A percentile compares a stretch with the other conserved stretches of the same genome.
These are phyloP conservation scores for Nezara viridula DNA, from an alignment of 2,888 invertebrate species.

Conservation along the genomic window DNA sequence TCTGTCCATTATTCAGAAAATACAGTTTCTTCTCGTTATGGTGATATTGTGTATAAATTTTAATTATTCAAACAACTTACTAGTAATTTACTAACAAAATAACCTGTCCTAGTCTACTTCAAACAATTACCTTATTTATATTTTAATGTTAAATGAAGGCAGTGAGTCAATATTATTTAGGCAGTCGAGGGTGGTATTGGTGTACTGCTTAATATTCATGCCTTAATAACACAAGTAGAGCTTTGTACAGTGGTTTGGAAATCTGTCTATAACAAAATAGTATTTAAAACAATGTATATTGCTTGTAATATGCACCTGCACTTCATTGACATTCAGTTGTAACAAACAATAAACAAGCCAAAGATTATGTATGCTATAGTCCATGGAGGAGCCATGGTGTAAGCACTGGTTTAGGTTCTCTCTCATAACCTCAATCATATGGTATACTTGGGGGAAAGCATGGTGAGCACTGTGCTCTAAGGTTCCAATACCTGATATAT, in stretches of 20 bases:
- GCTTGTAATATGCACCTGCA: conserved; percentile 41
- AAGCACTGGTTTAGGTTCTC: not conserved
- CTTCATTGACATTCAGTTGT: not conserved
- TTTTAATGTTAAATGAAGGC: conserved; percentile 27
- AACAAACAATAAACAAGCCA: not conserved
- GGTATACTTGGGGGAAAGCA: not conserved
- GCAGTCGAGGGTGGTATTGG: conserved; percentile 24
- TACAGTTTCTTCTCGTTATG: too few relatives aligned
- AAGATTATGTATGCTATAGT: not conserved
- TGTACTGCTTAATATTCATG: not conserved
- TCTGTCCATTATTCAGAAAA: too few relatives aligned
- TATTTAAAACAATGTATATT: not conserved
- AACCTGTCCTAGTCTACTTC: not conserved
- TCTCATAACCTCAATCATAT: not conserved
- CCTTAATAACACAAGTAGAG: not conserved
- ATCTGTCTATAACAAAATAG: not conserved
- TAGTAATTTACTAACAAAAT: conserved; percentile 5
- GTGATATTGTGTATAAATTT: not conserved
- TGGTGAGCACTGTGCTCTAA: not conserved
- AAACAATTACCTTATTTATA: not conserved
- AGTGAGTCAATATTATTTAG: conserved; percentile 31
- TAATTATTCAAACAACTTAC: not conserved
- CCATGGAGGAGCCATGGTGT: not conserved
- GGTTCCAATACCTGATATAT: too few relatives aligned
- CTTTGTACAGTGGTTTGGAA: conserved; percentile 35